Evolutionary conservation across 2,888 invertebrate genomes (phyloP).

Genomic region (Machimus rusticus): DNA sequence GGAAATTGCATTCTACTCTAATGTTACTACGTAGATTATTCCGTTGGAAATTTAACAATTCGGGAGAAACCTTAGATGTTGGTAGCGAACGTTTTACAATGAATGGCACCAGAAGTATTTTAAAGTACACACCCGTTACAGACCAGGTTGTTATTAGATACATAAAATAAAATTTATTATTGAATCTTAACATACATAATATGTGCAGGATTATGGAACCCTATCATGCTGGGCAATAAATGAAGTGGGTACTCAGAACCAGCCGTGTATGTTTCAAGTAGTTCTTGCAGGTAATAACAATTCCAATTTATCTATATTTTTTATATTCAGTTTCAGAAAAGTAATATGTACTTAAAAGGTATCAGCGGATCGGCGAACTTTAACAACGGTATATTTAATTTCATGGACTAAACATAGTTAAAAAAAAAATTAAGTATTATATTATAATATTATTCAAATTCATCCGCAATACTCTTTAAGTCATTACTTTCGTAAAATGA

Average conservation of each 20-base stretch:
- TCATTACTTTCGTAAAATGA: too few species aligned
- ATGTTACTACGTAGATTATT: slow-evolving; percentile 70
- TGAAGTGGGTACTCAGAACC: slow-evolving; percentile 80
- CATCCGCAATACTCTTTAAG: too few species aligned
- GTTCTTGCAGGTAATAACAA: slow-evolving; percentile 79
- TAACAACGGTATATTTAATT: too few species aligned
- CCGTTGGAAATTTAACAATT: slow-evolving; percentile 95
- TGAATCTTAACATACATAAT: background rate
- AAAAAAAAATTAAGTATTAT: too few species aligned
- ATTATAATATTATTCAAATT: too few species aligned
- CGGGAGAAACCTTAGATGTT: slow-evolving; percentile 86
- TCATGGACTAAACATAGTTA: too few species aligned
- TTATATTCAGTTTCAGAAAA: background rate
- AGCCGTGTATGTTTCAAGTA: slow-evolving; percentile 88
- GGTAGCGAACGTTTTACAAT: slow-evolving; percentile 79
- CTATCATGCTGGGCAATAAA: slow-evolving; percentile 87
- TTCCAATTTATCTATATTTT: background rate
- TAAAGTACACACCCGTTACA: slow-evolving; percentile 71
- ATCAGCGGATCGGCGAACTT: too few species aligned
- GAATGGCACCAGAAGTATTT: slow-evolving; percentile 77
- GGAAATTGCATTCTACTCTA: background rate
- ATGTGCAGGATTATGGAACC: slow-evolving; percentile 78
- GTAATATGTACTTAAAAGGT: too few species aligned
- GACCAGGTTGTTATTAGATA: slow-evolving; percentile 60
- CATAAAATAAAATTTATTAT: background rate